These are phyloP conservation scores for Tenodera sinensis DNA, from an alignment of 2,888 invertebrate genomes.

Conservation along the genomic window DNA sequence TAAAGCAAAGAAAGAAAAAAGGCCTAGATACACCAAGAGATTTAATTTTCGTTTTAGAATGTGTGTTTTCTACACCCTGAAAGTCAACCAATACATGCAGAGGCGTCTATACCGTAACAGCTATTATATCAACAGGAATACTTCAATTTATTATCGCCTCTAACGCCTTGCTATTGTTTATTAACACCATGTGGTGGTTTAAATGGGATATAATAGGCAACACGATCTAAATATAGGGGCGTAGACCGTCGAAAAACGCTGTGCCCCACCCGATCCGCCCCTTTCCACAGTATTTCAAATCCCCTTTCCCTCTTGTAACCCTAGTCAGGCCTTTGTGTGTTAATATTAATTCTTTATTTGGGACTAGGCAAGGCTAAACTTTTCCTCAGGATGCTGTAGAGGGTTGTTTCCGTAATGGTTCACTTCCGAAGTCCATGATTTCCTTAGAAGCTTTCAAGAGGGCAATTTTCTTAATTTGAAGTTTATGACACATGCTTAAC, in stretches of 20 bases:
- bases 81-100: neutral
- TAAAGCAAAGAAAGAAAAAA: neutral
- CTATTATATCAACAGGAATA: conserved; percentile 4
- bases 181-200: neutral
- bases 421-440: neutral
- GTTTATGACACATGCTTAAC: neutral
- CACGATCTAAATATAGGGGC: neutral
- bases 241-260: neutral
- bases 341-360: conserved; percentile 6
- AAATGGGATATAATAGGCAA: neutral
- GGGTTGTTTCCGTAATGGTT: neutral
- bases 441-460: neutral
- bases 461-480: neutral
- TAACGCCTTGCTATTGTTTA: neutral
- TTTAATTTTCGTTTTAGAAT: neutral
- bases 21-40: neutral
- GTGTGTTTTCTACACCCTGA: neutral
- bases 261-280: neutral
- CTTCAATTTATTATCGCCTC: neutral
- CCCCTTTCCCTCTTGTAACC: neutral
- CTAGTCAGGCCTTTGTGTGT: neutral
- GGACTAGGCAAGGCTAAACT: neutral
- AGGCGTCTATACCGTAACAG: neutral
- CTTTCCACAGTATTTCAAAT: neutral
- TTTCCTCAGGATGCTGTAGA: neutral